Conservation (phyloP, 2,888 invertebrate genomes). For the Hemistola chrysoprasaria region DNA sequence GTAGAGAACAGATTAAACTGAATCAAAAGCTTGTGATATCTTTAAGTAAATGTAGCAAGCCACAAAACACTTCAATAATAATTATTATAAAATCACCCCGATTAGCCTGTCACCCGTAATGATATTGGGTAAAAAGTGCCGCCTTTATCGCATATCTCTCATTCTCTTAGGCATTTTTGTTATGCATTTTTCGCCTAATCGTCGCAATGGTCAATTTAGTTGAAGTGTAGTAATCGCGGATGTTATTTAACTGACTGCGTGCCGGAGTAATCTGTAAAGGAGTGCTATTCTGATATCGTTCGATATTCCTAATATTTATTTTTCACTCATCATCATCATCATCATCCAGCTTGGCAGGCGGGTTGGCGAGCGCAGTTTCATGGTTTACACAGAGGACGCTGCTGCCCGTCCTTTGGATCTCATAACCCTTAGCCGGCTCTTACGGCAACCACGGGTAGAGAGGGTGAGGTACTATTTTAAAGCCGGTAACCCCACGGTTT, state of each 20-base stretch:
- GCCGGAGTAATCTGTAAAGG: constrained; percentile 41
- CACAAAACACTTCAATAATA: not conserved
- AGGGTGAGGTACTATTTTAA: too few relatives aligned
- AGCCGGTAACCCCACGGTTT: too few relatives aligned
- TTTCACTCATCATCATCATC: too few relatives aligned
- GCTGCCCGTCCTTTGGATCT: too few relatives aligned
- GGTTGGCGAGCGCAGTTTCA: too few relatives aligned
- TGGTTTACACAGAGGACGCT: too few relatives aligned
- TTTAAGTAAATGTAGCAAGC: too few relatives aligned
- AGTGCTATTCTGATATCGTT: constrained; percentile 5
- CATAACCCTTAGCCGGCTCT: too few relatives aligned
- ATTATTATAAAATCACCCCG: constrained; percentile 1
- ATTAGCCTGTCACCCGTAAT: constrained; percentile 9
- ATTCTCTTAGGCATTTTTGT: constrained; percentile 14
- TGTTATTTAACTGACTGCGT: constrained; percentile 63
- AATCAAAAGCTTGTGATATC: too few relatives aligned
- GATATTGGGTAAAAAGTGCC: constrained; percentile 14
- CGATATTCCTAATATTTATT: constrained; percentile 6
- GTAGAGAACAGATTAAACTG: too few relatives aligned
- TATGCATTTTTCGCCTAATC: constrained; percentile 65
- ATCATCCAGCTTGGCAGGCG: too few relatives aligned
- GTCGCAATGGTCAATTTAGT: constrained; percentile 55
- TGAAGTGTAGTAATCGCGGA: constrained; percentile 62
- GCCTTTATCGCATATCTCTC: not conserved
- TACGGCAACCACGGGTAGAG: too few relatives aligned